Conservation (phyloP, 2,888 invertebrate species). For the Sarcophaga variegata region DNA sequence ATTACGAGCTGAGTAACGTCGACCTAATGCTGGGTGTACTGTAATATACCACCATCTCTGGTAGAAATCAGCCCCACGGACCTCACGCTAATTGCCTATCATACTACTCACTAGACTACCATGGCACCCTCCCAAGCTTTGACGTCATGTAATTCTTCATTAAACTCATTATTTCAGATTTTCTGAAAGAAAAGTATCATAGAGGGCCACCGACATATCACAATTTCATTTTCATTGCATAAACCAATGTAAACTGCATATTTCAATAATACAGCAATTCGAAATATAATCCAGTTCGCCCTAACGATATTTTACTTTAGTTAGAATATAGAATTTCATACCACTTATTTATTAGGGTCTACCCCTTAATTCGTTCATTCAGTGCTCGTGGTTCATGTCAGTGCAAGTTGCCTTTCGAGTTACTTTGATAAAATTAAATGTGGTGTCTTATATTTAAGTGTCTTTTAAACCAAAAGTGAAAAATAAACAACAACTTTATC, state of each 20-base stretch:
- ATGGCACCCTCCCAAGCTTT: too few species aligned
- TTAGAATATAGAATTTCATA: background rate
- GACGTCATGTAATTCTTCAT: too few species aligned
- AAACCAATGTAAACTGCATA: background rate
- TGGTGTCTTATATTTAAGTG: constrained; percentile 60
- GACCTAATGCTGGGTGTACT: too few species aligned
- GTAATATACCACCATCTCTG: too few species aligned
- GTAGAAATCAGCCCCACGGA: too few species aligned
- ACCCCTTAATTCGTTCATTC: constrained; percentile 5
- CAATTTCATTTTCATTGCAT: too few species aligned
- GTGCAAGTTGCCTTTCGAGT: constrained; percentile 48
- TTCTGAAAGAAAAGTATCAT: too few species aligned
- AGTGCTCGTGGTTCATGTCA: constrained; percentile 25
- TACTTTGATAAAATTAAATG: constrained; percentile 64
- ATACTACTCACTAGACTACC: too few species aligned
- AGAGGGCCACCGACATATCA: too few species aligned
- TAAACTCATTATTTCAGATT: too few species aligned
- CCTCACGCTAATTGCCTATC: too few species aligned
- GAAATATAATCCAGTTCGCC: background rate
- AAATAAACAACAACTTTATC: constrained; percentile 54
- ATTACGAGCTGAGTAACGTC: too few species aligned
- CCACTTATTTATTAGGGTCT: background rate
- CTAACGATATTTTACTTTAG: background rate
- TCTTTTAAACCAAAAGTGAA: constrained; percentile 33
- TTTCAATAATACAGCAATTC: background rate